Evolutionary conservation across 2,888 invertebrate genomes (phyloP), one percentile per base, ranked within the genome.

Genomic region (Caenorhabditis virilis): DNA sequence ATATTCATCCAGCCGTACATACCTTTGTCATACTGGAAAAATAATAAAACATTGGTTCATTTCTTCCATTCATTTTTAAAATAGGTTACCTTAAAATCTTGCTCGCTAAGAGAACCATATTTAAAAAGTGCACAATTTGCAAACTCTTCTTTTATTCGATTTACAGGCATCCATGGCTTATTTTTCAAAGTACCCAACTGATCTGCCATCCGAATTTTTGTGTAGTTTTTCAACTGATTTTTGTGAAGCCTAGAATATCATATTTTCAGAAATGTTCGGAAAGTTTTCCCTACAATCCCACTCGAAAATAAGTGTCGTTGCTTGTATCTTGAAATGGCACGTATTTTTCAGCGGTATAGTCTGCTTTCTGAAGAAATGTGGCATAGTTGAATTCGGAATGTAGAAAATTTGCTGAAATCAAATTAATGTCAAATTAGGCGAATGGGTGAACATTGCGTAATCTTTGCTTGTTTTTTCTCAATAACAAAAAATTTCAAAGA

Each of bases 1-100:
- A 77, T 54, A 42, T 73, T 72, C 70, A 77, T 67, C 68, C 73
- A 73, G 15, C 77, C 74, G 35, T 76, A 75, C 41, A 77, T 57
- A 25, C 71, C 69, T 61, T 75, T 73, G 56, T 77, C 75, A 41
- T 77, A 77, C 73, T 48, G 13, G 23, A 15, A 15, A 25, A 18
- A 41, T 23, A 36, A 41, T 47, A 5, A 46, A 42, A 23, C 27
- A 42, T 4, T 20, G 1, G n/a, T 49, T 20, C 13, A 23, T 35
- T 4, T 27, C n/a, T 15, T 2, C 36, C 35, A 26, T 18, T 7
- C 27, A 16, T 20, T 38, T 1, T 27, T 38, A 33, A n/a, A 51
- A 30, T n/a, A n/a, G n/a, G 4, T 26, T 23, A 70, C 76, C 57
- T 69, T 70, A 41, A 77, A 75, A 52, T 75, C 64, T 36, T 77